Evolutionary conservation across 2,888 invertebrate species (phyloP), one percentile per base, ranked within the genome.

Genomic region (Ceramica pisi): DNA sequence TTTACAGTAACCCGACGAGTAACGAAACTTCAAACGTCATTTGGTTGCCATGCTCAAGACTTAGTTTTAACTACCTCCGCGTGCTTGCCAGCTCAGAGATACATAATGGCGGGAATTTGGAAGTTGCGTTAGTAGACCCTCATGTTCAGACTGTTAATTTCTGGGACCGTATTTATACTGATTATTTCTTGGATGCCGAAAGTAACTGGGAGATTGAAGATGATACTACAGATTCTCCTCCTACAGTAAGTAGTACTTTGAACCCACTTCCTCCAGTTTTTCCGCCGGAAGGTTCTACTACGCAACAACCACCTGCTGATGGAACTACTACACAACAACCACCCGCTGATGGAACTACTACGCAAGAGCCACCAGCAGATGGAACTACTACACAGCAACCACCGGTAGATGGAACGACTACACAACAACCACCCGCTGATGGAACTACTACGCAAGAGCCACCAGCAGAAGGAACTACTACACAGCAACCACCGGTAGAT

Each of bases 111-210:
- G 79, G 87, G 9, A 78, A 78, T 66, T 80, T 93, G 1, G 95
- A 95, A 68, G 9, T 89, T 9, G 63, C 75, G 3, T 67, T 91
- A 50, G 59, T 73, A 65, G 84, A 93, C 73, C 95, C 96, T 35
- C 89, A 94, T 66, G 70, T 87, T 4, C 77, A 70, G 0, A 88
- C 86, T 2, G 59, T 93, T 9, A 63, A 71, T 0, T 95, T 95
- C 72, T 95, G 95, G 95, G 88, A 94, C 51, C 71, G 81, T 9
- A 90, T 95, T 67, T 95, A 95, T 75, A 78, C 76, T 5, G 80
- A 89, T 2, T 80, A 92, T 80, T 95, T 94, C 70, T 75, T 90
- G 16, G 95, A 95, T 78, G 94, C 95, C 44, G 79, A 88, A 74
- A 88, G 92, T 56, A 90, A 71, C 55, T 95, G 93, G 92, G 84